Evolutionary conservation across 1,140 invertebrate genomes (phyloP).

Genomic region (Archivesica marissinica): DNA sequence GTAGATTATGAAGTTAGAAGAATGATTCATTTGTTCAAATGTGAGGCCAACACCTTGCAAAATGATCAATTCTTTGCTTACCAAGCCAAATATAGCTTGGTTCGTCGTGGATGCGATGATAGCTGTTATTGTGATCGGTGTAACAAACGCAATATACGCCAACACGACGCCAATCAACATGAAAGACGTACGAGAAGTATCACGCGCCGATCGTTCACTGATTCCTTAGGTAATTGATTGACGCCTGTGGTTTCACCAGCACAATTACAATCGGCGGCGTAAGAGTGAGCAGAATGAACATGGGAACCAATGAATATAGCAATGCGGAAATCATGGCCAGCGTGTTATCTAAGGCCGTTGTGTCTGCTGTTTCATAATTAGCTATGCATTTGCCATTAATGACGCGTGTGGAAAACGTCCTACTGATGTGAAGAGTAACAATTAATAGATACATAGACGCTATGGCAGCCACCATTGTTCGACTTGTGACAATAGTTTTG

Average conservation of each 20-base stretch:
- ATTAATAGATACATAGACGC: background rate
- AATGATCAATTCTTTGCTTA: background rate
- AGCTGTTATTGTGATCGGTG: conserved; percentile 2
- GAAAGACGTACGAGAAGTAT: background rate
- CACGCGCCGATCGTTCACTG: background rate
- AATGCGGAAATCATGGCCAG: background rate
- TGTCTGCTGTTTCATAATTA: background rate
- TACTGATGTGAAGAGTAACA: background rate
- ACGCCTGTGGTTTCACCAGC: background rate
- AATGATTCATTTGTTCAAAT: conserved; percentile 26
- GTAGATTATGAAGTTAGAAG: conserved; percentile 21
- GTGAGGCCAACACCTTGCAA: background rate
- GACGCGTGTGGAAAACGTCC: conserved; percentile 15
- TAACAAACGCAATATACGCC: conserved; percentile 2
- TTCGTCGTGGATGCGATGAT: conserved; percentile 1
- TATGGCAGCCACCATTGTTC: background rate
- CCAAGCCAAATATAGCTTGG: background rate
- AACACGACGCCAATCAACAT: background rate
- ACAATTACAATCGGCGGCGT: conserved; percentile 3
- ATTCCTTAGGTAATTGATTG: background rate
- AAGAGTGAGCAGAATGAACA: background rate
- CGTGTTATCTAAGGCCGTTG: background rate
- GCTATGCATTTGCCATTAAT: background rate
- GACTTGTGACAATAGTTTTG: background rate
- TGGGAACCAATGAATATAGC: background rate